Percentiles rank a stretch among this genome's conserved stretches.
Conservation (phyloP, 2,888 invertebrate species). For the Diogma glabrata region DNA sequence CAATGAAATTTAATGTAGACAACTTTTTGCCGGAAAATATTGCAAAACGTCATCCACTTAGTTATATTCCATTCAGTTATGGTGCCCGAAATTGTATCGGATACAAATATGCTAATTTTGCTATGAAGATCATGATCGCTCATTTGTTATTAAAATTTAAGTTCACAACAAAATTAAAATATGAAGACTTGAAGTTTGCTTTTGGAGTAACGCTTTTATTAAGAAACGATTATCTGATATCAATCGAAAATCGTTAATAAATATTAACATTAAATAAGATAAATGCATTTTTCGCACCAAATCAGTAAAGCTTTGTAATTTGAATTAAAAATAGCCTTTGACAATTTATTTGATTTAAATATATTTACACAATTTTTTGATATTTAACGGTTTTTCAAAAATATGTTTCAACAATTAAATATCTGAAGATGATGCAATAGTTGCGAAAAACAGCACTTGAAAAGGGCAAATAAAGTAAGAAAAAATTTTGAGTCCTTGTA, state of each 20-base stretch:
- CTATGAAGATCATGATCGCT: background rate
- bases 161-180: background rate
- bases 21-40: background rate
- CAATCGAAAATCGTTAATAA: background rate
- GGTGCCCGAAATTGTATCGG: background rate
- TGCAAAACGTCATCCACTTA: background rate
- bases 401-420: too few relatives aligned
- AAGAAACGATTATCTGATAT: background rate
- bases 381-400: too few relatives aligned
- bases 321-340: too few relatives aligned
- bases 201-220: background rate
- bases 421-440: too few relatives aligned
- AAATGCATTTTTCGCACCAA: too few relatives aligned
- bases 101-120: background rate
- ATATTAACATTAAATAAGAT: too few relatives aligned
- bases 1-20: background rate
- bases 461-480: too few relatives aligned
- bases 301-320: too few relatives aligned
- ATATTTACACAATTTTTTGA: too few relatives aligned
- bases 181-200: background rate
- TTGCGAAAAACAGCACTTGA: too few relatives aligned
- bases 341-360: too few relatives aligned
- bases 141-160: background rate
- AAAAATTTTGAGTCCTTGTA: too few relatives aligned
- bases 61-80: conserved; percentile 2